Percentiles rank a stretch among this genome's conserved stretches.
Conservation (phyloP, 2,797 vertebrate genomes). For the Scolopax bukidnonensis region DNA sequence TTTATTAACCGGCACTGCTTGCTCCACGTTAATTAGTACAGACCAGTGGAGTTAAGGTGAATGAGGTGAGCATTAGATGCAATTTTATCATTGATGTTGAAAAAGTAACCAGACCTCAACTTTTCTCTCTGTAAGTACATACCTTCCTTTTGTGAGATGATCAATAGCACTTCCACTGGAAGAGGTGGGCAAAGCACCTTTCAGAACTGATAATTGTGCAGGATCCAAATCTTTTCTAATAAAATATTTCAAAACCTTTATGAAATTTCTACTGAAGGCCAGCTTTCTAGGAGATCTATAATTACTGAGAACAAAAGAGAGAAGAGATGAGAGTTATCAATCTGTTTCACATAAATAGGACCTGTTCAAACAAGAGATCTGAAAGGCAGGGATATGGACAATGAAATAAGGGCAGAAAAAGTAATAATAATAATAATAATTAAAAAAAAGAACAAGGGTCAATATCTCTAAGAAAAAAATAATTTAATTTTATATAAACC, state of each 20-base stretch:
- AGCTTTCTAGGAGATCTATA: constrained; percentile 71
- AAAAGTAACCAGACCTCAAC: constrained; percentile 47
- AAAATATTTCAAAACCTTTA: constrained; percentile 75
- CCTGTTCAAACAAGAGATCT: background rate
- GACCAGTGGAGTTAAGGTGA: constrained; percentile 57
- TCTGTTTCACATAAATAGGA: constrained; percentile 55
- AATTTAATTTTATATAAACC: constrained; percentile 73
- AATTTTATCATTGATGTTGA: constrained; percentile 57
- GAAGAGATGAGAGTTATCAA: constrained; percentile 20
- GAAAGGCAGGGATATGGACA: constrained; percentile 9
- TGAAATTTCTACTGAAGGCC: constrained; percentile 56
- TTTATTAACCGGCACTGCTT: constrained; percentile 43
- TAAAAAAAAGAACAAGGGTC: constrained; percentile 40
- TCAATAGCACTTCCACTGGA: constrained; percentile 72
- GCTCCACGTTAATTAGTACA: constrained; percentile 62
- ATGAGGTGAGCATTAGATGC: constrained; percentile 65
- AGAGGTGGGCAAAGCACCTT: constrained; percentile 67
- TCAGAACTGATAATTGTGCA: constrained; percentile 73
- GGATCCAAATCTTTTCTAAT: constrained; percentile 70
- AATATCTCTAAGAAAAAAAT: constrained; percentile 45
- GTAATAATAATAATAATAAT: background rate
- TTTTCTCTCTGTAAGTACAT: constrained; percentile 12
- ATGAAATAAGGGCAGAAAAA: constrained; percentile 41
- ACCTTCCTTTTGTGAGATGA: constrained; percentile 61
- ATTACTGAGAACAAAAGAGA: constrained; percentile 67